Evolutionary conservation across 2,113 vertebrate genomes (phyloP).

Genomic region (Conger conger): DNA sequence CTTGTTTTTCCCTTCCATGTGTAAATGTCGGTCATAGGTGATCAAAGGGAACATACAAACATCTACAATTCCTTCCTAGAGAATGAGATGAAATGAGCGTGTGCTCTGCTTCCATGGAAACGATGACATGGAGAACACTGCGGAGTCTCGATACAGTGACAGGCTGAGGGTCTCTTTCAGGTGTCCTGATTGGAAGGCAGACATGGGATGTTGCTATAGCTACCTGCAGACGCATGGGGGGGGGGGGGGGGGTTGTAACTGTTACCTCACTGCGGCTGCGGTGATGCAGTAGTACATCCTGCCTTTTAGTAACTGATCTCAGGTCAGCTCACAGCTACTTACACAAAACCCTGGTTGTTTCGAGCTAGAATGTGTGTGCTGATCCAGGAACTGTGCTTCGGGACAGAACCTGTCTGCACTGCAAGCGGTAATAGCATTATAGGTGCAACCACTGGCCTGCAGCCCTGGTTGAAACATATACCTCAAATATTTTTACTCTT

Average conservation of each 20-base stretch:
- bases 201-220: conserved; percentile 11
- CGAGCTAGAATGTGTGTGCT: no score
- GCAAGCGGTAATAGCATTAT: no score
- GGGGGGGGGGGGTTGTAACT: not conserved
- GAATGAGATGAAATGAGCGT: not conserved
- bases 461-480: not conserved
- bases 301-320: not conserved
- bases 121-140: not conserved
- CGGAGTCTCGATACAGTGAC: not conserved
- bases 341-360: not conserved
- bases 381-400: not conserved
- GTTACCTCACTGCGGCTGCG: not conserved
- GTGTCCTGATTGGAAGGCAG: not conserved
- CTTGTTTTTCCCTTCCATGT: no score
- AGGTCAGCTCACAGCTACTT: not conserved
- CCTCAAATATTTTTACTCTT: no score
- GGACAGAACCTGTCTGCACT: not conserved
- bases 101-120: not conserved
- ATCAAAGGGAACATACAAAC: not conserved
- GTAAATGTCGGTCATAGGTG: not conserved
- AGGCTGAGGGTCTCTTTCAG: not conserved
- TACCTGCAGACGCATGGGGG: not conserved
- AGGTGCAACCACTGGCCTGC: not conserved
- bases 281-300: not conserved
- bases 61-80: not conserved